A percentile compares a stretch with the other conserved stretches of the same genome.
These are phyloP conservation scores for Potamarius usumacintae DNA, from an alignment of 2,113 vertebrate genomes.

Conservation along the genomic window DNA sequence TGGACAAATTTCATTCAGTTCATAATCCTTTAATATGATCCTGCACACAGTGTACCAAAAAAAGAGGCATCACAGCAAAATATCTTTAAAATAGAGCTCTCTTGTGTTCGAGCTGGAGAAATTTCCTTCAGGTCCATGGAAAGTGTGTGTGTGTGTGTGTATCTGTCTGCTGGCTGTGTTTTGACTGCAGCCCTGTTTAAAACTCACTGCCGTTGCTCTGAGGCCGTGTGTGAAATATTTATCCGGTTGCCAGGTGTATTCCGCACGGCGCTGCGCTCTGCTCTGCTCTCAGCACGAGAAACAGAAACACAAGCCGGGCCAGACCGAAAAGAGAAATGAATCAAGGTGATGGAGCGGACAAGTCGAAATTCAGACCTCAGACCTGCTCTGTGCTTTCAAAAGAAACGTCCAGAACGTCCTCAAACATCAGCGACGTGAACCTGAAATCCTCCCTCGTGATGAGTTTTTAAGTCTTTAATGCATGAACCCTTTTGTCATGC, in stretches of 20 bases:
- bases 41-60: constrained; percentile 34
- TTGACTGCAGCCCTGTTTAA: constrained; percentile 25
- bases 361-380: constrained; percentile 19
- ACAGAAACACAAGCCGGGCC: constrained; percentile 54
- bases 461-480: background rate
- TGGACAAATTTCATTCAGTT: constrained; percentile 51
- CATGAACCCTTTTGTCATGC: too few relatives aligned
- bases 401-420: background rate
- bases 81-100: background rate
- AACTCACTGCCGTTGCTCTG: constrained; percentile 58
- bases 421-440: background rate
- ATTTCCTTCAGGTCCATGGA: constrained; percentile 9
- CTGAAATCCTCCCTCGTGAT: background rate
- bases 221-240: constrained; percentile 76
- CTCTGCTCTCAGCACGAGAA: constrained; percentile 59
- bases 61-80: background rate
- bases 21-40: constrained; percentile 57
- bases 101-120: constrained; percentile 7
- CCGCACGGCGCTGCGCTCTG: constrained; percentile 30
- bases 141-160: constrained; percentile 30
- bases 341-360: background rate
- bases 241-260: constrained; percentile 66
- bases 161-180: constrained; percentile 11
- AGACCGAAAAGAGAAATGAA: background rate
- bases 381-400: background rate